phyloP scores from a whole-genome alignment of 2,888 invertebrate genomes.

The Flexamia atlantica region DNA sequence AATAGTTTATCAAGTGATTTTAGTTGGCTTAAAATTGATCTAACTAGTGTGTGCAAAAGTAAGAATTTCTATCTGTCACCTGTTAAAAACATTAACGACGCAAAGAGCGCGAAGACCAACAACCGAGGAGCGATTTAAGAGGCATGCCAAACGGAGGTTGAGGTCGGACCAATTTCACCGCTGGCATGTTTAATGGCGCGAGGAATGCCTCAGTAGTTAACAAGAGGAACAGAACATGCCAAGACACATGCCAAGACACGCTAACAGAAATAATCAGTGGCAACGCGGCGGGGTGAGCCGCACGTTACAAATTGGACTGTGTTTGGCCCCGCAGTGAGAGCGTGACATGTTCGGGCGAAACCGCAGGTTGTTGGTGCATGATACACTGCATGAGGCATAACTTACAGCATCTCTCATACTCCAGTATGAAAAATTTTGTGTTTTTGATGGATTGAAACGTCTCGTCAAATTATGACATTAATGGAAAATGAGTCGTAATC shows the following conservation, averaged over 20 bases:
- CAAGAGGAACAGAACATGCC: constrained; percentile 36
- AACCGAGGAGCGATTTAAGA: constrained; percentile 37
- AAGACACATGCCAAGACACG: constrained; percentile 54
- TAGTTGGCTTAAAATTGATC: no score
- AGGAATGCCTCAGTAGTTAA: constrained; percentile 53
- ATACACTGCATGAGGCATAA: no score
- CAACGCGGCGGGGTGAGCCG: not conserved
- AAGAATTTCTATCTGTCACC: no score
- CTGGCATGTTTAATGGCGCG: constrained; percentile 44
- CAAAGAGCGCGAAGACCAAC: constrained; percentile 28
- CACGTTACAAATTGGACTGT: constrained; percentile 27
- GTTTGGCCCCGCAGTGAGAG: not conserved
- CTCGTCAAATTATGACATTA: no score
- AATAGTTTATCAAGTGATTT: no score
- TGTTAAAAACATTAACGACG: no score
- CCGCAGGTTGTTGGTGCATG: constrained; percentile 11
- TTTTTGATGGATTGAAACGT: no score
- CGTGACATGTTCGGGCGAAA: constrained; percentile 57
- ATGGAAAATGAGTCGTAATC: no score
- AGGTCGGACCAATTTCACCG: constrained; percentile 43
- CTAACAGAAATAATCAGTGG: constrained; percentile 47
- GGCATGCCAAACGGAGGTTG: constrained; percentile 44
- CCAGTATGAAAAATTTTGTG: no score
- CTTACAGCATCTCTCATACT: no score
- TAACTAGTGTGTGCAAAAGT: no score